A percentile compares a stretch with the other conserved stretches of the same genome.
Evolutionary conservation across 2,888 invertebrate genomes (phyloP).

Genomic region (Dilophus febrilis): DNA sequence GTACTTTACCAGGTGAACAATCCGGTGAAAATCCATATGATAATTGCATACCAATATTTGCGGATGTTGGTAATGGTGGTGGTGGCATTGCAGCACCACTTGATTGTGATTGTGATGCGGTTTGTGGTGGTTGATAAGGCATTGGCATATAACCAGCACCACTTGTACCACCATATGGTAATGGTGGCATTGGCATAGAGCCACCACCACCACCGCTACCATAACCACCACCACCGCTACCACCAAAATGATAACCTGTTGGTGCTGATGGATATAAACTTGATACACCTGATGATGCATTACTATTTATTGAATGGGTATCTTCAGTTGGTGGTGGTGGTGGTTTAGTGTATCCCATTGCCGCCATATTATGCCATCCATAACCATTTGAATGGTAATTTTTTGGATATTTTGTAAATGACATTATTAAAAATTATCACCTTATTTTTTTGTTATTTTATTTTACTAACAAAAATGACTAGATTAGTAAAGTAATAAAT

Average conservation of each 20-base stretch:
- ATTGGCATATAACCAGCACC: background rate
- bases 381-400: conserved; percentile 27
- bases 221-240: too few species aligned
- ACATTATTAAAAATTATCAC: conserved; percentile 3
- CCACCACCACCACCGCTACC: too few species aligned
- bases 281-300: conserved; percentile 11
- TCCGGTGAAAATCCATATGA: conserved; percentile 4
- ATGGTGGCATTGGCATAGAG: too few species aligned
- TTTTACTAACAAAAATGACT: too few species aligned
- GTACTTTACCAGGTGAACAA: background rate
- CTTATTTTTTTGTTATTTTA: background rate
- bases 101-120: background rate
- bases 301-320: conserved; percentile 7
- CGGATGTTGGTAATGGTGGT: background rate
- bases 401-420: conserved; percentile 21
- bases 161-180: too few species aligned
- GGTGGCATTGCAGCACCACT: background rate
- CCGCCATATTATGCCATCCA: conserved; percentile 25
- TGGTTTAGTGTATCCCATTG: conserved; percentile 19
- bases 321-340: too few species aligned
- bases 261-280: conserved; percentile 22
- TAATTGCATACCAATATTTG: background rate
- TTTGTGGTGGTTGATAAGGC: background rate
- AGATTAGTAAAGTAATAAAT: too few species aligned
- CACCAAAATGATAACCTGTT: too few species aligned